Percentiles rank a stretch among this genome's conserved stretches.
Evolutionary conservation across 2,113 vertebrate species (phyloP).

Genomic region (Mus spicilegus): DNA sequence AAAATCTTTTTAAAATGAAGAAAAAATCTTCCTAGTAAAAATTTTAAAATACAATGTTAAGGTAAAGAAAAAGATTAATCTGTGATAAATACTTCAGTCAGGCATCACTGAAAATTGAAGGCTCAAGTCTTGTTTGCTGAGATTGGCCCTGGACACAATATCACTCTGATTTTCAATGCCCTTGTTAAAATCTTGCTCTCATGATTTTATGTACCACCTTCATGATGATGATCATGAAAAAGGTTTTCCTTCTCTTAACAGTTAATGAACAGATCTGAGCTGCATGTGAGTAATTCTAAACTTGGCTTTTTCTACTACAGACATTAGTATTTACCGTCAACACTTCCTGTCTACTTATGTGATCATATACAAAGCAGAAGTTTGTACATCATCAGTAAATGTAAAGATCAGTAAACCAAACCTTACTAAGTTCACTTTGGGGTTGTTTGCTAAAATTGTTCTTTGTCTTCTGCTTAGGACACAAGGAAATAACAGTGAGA

Average conservation of each 20-base stretch:
- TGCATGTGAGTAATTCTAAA: background rate
- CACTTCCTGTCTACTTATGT: background rate
- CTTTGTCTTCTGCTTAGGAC: background rate
- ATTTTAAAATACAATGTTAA: background rate
- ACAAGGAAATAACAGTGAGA: background rate
- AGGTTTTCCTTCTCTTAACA: background rate
- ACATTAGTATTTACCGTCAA: background rate
- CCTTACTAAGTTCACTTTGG: conserved; percentile 9
- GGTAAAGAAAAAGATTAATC: background rate
- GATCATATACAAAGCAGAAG: background rate
- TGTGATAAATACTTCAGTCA: background rate
- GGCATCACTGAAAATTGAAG: background rate
- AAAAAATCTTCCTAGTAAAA: background rate
- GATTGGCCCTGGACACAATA: background rate
- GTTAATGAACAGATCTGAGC: background rate
- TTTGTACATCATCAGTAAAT: background rate
- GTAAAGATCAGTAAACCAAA: background rate
- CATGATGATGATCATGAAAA: background rate
- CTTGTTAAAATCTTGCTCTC: background rate
- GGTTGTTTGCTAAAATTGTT: background rate
- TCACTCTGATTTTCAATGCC: background rate
- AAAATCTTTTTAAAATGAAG: background rate
- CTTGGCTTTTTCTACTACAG: background rate
- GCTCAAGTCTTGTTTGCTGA: background rate
- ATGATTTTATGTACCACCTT: background rate